Evolutionary conservation across 2,113 vertebrate species (phyloP).

Genomic region (Cyanoderma ruficeps): DNA sequence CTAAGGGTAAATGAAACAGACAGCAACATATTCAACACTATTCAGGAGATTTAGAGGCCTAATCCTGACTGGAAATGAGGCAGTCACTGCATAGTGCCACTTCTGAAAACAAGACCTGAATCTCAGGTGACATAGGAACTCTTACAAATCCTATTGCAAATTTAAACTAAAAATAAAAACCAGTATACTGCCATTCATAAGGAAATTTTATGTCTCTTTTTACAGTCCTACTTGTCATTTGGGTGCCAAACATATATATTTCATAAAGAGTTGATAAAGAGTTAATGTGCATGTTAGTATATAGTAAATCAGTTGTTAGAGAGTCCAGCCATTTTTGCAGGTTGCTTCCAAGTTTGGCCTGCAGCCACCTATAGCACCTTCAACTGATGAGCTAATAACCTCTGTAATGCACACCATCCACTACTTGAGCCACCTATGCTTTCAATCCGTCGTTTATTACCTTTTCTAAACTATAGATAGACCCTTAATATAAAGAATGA

Average conservation of each 20-base stretch:
- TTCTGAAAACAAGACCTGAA: not conserved
- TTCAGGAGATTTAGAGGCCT: not conserved
- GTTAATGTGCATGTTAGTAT: not conserved
- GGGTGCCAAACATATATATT: not conserved
- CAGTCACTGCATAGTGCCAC: not conserved
- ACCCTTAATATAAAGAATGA: conserved; percentile 62
- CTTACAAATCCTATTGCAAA: not conserved
- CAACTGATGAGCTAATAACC: conserved; percentile 29
- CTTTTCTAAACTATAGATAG: conserved; percentile 42
- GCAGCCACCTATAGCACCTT: not conserved
- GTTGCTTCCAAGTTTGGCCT: not conserved
- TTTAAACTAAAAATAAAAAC: not conserved
- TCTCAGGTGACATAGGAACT: not conserved
- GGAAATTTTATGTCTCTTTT: not conserved
- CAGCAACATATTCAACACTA: not conserved
- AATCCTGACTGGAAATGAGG: not conserved
- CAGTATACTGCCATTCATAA: not conserved
- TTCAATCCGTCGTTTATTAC: conserved; percentile 55
- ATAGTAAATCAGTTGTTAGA: not conserved
- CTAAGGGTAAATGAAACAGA: not conserved
- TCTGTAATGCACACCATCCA: not conserved
- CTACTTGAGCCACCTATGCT: conserved; percentile 11
- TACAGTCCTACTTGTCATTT: not conserved
- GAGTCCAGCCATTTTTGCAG: not conserved
- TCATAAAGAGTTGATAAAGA: not conserved